A percentile compares a stretch with the other conserved stretches of the same genome.
Evolutionary conservation across 2,888 invertebrate species (phyloP).

Genomic region (Drymonia ruficornis): DNA sequence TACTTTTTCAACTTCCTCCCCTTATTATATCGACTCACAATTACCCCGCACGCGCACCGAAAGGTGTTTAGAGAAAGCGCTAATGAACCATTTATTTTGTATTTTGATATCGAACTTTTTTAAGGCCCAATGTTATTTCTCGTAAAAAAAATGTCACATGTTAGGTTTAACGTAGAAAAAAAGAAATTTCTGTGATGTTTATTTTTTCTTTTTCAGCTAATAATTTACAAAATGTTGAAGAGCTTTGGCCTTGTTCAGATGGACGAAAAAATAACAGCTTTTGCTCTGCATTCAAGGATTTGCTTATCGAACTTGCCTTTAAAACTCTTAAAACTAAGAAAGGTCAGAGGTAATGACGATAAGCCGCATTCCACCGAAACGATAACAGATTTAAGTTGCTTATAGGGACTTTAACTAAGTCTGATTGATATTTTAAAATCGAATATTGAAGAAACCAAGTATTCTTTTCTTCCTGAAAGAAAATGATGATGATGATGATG

Average conservation of each 20-base stretch:
- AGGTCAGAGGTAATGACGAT: constrained; percentile 1
- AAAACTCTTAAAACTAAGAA: neutral
- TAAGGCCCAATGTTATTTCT: neutral
- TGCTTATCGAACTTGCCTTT: neutral
- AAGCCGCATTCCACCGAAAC: neutral
- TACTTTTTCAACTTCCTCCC: constrained; percentile 70
- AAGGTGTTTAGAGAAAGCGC: constrained; percentile 80
- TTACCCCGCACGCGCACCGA: constrained; percentile 72
- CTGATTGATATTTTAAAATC: too few relatives aligned
- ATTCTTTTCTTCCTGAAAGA: too few relatives aligned
- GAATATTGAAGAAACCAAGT: too few relatives aligned
- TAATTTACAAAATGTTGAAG: too few relatives aligned
- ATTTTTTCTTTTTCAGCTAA: too few relatives aligned
- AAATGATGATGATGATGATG: too few relatives aligned
- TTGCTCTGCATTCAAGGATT: neutral
- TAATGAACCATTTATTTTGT: constrained; percentile 57
- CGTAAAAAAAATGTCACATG: neutral
- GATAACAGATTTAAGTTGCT: neutral
- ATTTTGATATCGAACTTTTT: constrained; percentile 33
- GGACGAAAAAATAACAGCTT: neutral
- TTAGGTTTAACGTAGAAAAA: too few relatives aligned
- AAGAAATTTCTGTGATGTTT: too few relatives aligned
- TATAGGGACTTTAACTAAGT: neutral
- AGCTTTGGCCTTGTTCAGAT: too few relatives aligned
- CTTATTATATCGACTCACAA: constrained; percentile 66